Evolutionary conservation across 2,888 invertebrate genomes (phyloP).

Genomic region (Noctua comes): DNA sequence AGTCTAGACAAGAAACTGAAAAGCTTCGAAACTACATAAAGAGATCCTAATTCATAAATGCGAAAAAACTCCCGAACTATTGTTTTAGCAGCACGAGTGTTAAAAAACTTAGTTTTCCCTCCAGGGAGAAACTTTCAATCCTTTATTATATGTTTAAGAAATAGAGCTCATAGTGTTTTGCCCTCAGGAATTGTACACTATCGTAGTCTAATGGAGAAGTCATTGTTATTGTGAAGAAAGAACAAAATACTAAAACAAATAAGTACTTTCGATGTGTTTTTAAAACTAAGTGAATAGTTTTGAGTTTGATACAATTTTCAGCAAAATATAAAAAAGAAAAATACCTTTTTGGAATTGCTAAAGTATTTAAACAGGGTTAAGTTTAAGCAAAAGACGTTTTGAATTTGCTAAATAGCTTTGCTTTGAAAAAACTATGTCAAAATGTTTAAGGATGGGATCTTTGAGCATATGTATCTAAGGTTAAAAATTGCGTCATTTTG

Average conservation of each 20-base stretch:
- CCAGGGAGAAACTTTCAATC: constrained; percentile 61
- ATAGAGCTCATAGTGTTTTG: constrained; percentile 45
- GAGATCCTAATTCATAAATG: constrained; percentile 42
- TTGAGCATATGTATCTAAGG: neutral
- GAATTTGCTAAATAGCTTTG: neutral
- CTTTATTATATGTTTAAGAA: constrained; percentile 62
- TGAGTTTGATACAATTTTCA: constrained; percentile 7
- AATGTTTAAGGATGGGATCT: neutral
- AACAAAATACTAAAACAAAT: constrained; percentile 14
- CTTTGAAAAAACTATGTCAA: neutral
- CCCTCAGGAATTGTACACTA: constrained; percentile 58
- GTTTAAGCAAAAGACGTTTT: neutral
- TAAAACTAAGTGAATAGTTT: constrained; percentile 27
- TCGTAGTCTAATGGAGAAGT: constrained; percentile 54
- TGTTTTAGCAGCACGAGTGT: constrained; percentile 62
- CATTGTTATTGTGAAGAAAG: constrained; percentile 28
- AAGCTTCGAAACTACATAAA: constrained; percentile 38
- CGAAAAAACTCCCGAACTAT: constrained; percentile 60
- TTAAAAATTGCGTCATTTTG: neutral
- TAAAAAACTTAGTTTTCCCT: constrained; percentile 60
- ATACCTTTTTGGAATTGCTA: neutral
- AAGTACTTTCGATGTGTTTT: constrained; percentile 13
- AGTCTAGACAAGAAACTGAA: constrained; percentile 23
- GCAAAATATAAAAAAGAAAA: neutral
- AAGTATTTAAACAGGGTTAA: neutral